Base-by-base conservation (phyloP, 1,140 invertebrate genomes). In the Drosophila truncata region DNA sequence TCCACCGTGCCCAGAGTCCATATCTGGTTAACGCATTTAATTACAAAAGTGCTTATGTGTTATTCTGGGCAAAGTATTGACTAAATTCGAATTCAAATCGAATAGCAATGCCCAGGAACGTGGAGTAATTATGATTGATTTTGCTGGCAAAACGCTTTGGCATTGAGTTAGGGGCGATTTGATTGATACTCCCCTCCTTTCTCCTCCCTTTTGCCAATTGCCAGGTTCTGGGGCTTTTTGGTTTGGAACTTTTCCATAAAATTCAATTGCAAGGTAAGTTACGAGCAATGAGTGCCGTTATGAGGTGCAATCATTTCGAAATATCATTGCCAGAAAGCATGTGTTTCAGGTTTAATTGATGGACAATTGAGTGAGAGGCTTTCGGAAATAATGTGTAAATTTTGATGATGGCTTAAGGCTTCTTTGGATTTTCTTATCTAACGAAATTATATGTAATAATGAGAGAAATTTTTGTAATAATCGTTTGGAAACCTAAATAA, bases 11-110 rank as follows among this genome's bases (percentile, higher is more conserved):
- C 27, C 47, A 50, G 47, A 29, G 39, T 39, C 18, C 25, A 29
- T 23, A n/a, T 49, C 49, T 59, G 65, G 33, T 72, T 74, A 88
- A 90, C 69, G 85, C 78, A 90, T 91, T 90, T 90, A 90, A 90
- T 90, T 90, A 85, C 85, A 90, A 85, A 90, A 90, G 85, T 90
- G 82, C 81, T 82, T 72, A 84, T 87, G 84, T 73, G 76, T 88
- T 88, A 88, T 83, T 78, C 77, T 71, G 67, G 61, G 61, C 52
- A 72, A 84, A 78, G 57, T 69, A 80, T 80, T 66, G 81, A 84
- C 64, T 64, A 82, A 58, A 61, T 64, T 55, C 81, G 59, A 25
- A 46, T 58, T 60, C 18, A 27, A 31, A 42, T 33, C 18, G 44
- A 33, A 50, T n/a, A 35, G 61, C 27, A 11, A 23, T 69, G 27